Conservation (phyloP, 2,113 vertebrate genomes). For the Ameiurus melas region DNA sequence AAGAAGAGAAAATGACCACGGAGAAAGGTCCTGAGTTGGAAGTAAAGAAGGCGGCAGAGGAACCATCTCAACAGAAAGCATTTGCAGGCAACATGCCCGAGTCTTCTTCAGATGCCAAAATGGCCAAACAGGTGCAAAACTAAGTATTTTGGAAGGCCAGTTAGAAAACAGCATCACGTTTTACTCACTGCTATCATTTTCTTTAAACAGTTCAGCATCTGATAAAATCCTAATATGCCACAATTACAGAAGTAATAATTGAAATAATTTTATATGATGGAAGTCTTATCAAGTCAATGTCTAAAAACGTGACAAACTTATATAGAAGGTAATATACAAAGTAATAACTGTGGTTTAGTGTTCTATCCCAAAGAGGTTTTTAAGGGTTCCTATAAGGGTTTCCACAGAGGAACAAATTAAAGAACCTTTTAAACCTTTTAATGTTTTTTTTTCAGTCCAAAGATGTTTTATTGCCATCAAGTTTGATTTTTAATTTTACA, state of each 20-base stretch:
- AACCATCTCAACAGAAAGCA: conserved; percentile 73
- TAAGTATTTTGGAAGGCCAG: neutral
- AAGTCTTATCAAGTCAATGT: neutral
- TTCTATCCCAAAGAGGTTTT: neutral
- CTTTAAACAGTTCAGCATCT: neutral
- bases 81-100: conserved; percentile 70
- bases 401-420: neutral
- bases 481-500: neutral
- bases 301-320: neutral
- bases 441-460: neutral
- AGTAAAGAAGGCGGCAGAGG: conserved; percentile 75
- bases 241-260: neutral
- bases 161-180: neutral
- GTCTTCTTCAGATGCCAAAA: conserved; percentile 72
- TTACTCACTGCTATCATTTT: neutral
- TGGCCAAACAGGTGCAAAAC: conserved; percentile 75
- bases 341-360: neutral
- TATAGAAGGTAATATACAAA: neutral
- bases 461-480: neutral
- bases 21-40: conserved; percentile 76
- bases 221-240: neutral
- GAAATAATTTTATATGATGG: neutral
- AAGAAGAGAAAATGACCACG: conserved; percentile 77
- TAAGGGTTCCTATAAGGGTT: neutral
- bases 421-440: neutral